These are phyloP conservation scores for Aromia moschata DNA, from an alignment of 2,888 invertebrate species.

Conservation along the genomic window DNA sequence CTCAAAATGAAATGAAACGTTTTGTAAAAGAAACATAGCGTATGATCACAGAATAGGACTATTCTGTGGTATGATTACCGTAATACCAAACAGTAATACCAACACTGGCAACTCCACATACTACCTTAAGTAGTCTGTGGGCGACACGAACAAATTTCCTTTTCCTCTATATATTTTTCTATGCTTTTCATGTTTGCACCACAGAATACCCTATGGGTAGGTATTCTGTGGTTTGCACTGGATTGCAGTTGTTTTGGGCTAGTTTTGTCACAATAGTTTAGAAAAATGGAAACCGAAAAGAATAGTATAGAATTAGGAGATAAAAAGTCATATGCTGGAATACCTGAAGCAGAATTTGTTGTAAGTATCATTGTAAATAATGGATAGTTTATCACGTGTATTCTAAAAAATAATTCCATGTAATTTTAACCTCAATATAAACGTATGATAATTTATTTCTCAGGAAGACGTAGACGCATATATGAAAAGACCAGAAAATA, in stretches of 20 bases:
- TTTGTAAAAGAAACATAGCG: no score
- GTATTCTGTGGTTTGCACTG: no score
- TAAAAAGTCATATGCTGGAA: slow-evolving; percentile 79
- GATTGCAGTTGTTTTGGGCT: not conserved
- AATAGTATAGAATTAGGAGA: slow-evolving; percentile 52
- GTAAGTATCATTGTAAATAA: slow-evolving; percentile 67
- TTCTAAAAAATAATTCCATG: slow-evolving; percentile 37
- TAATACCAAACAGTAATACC: no score
- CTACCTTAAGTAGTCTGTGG: no score
- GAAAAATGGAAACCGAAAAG: slow-evolving; percentile 39
- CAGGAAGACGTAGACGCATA: slow-evolving; percentile 96
- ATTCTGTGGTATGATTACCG: no score
- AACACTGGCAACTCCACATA: no score
- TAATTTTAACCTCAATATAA: slow-evolving; percentile 26
- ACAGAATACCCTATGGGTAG: no score
- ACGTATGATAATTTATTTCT: slow-evolving; percentile 48
- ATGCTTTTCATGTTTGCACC: no score
- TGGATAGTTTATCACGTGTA: slow-evolving; percentile 18
- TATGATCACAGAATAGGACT: no score
- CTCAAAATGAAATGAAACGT: no score
- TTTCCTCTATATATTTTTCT: no score
- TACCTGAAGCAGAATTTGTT: slow-evolving; percentile 88
- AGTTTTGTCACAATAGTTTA: slow-evolving; percentile 8
- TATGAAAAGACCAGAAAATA: slow-evolving; percentile 86
- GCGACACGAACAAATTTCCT: no score